A percentile compares a stretch with the other conserved stretches of the same genome.
Conservation (phyloP, 2,113 vertebrate genomes). For the Ciconia maguari region DNA sequence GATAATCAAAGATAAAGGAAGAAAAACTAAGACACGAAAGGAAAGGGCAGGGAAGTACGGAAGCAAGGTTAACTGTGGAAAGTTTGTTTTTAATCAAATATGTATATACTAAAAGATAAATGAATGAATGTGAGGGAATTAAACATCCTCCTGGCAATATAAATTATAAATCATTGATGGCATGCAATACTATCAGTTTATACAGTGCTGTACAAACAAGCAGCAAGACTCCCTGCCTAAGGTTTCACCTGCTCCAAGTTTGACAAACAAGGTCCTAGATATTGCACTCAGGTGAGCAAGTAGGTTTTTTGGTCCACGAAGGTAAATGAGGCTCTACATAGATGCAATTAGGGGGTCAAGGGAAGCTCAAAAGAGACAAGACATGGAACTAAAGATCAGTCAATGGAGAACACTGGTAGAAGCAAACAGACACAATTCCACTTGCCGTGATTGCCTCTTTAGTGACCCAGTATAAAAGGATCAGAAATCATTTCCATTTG, state of each 20-base stretch:
- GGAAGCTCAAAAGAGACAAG: background rate
- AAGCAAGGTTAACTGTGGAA: background rate
- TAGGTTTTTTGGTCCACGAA: background rate
- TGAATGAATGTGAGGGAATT: conserved; percentile 19
- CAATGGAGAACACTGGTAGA: background rate
- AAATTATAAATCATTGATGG: conserved; percentile 29
- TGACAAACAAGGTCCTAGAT: background rate
- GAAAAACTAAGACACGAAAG: background rate
- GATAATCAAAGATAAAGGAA: conserved; percentile 14
- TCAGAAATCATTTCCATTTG: background rate
- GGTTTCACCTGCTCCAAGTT: background rate
- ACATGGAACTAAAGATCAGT: background rate
- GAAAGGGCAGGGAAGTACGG: background rate
- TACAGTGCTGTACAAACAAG: conserved; percentile 20
- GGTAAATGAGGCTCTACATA: background rate
- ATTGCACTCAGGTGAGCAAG: background rate
- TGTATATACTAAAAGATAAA: conserved; percentile 44
- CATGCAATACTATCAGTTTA: conserved; percentile 1
- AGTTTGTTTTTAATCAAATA: conserved; percentile 38
- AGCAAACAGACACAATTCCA: background rate
- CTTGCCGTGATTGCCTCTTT: background rate
- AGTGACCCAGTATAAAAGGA: background rate
- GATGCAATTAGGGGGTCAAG: background rate
- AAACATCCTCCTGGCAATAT: background rate
- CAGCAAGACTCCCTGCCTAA: background rate